These are phyloP conservation scores for Cyanoliseus patagonus DNA, from an alignment of 2,113 vertebrate species.

Conservation along the genomic window DNA sequence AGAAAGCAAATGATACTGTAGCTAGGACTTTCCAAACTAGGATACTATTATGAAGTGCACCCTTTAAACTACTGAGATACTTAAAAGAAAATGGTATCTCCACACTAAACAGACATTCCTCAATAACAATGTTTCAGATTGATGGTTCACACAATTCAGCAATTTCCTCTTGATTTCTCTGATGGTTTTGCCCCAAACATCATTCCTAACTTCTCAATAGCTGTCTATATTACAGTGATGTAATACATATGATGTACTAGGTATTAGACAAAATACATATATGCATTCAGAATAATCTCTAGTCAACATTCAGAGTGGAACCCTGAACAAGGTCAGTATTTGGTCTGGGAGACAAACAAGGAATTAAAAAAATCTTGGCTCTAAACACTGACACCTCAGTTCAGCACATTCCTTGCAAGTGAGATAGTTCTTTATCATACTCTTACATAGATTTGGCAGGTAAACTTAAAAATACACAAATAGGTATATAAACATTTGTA, in stretches of 20 bases:
- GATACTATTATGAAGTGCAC: not conserved
- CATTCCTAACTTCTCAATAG: not conserved
- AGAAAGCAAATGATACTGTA: not conserved
- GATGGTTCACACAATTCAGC: not conserved
- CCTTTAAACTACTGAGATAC: not conserved
- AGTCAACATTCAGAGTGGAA: not conserved
- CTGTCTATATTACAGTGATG: not conserved
- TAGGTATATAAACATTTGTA: not conserved
- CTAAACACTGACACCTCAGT: not conserved
- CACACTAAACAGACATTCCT: not conserved
- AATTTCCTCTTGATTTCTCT: not conserved
- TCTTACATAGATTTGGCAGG: not conserved
- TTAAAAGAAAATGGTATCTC: not conserved
- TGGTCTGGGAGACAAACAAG: not conserved
- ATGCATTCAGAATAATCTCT: not conserved
- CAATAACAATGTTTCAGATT: not conserved
- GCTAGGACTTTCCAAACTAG: not conserved
- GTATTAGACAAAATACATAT: not conserved
- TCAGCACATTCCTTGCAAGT: not conserved
- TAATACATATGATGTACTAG: not conserved
- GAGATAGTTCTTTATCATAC: not conserved
- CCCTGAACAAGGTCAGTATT: not conserved
- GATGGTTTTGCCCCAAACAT: not conserved
- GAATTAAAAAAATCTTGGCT: not conserved
- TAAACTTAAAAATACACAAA: not conserved